These are phyloP conservation scores for Cyclura pinguis DNA, from an alignment of 2,797 vertebrate genomes.

Conservation along the genomic window DNA sequence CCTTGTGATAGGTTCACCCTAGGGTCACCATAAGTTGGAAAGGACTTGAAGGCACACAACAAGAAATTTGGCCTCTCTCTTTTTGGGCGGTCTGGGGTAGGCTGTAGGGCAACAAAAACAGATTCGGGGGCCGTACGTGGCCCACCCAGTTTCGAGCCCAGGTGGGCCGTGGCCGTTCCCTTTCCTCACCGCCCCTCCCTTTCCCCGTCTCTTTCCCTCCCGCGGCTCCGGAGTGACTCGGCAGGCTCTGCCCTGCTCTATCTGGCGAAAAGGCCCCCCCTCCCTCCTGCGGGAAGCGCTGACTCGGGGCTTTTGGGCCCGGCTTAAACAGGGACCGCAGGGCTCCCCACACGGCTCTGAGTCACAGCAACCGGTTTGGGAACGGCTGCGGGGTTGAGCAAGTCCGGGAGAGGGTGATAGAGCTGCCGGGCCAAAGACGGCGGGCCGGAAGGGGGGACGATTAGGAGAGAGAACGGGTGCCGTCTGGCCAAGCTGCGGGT, in stretches of 20 bases:
- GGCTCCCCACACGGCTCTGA: not conserved
- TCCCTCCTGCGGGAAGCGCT: slow-evolving; percentile 1
- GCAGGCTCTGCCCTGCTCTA: slow-evolving; percentile 49
- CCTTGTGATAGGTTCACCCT: too few species aligned
- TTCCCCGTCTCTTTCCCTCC: not conserved
- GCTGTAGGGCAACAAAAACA: too few species aligned
- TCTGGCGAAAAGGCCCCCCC: not conserved
- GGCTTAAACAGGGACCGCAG: not conserved
- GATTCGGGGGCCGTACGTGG: too few species aligned
- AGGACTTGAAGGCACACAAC: too few species aligned
- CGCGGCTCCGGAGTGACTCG: slow-evolving; percentile 29
- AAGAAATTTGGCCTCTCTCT: too few species aligned
- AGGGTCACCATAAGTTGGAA: too few species aligned
- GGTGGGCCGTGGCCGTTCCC: not conserved
- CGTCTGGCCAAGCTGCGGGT: too few species aligned
- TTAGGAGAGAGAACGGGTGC: not conserved
- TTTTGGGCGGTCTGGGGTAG: too few species aligned
- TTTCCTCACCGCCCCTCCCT: too few species aligned
- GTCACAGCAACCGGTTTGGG: slow-evolving; percentile 15
- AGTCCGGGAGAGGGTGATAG: not conserved
- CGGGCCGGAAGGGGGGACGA: not conserved
- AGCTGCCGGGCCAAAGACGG: too few species aligned
- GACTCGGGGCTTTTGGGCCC: slow-evolving; percentile 13
- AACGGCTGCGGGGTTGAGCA: not conserved
- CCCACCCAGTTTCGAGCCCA: too few species aligned